These are phyloP conservation scores for Parotia lawesii DNA, from an alignment of 2,113 vertebrate genomes.

Conservation along the genomic window DNA sequence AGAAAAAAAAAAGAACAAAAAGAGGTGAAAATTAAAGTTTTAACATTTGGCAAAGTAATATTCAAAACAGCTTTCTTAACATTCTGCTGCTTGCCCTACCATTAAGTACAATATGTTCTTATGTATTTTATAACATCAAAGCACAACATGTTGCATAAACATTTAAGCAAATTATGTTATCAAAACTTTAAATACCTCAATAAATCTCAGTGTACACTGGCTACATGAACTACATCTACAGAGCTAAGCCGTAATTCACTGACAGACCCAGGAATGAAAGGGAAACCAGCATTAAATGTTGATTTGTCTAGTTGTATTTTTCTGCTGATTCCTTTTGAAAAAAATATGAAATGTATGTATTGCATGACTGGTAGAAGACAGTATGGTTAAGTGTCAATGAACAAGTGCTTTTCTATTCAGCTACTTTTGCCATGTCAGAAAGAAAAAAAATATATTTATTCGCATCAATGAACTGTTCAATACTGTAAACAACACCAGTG, in stretches of 20 bases:
- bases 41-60: conserved; percentile 32
- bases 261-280: neutral
- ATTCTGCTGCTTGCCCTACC: conserved; percentile 22
- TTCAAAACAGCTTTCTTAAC: conserved; percentile 31
- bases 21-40: neutral
- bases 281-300: neutral
- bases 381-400: conserved; percentile 6
- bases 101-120: conserved; percentile 45
- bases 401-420: conserved; percentile 24
- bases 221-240: neutral
- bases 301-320: neutral
- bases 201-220: neutral
- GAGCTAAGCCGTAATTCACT: neutral
- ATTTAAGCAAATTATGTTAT: conserved; percentile 7
- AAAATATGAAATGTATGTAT: neutral
- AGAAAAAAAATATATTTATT: conserved; percentile 18
- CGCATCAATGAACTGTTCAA: neutral
- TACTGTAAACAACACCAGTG: conserved; percentile 11
- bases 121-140: neutral
- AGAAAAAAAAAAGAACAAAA: neutral
- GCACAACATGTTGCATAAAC: conserved; percentile 10
- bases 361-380: conserved; percentile 36
- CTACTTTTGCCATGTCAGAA: neutral
- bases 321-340: neutral
- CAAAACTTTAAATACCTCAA: neutral